Percentiles rank a stretch among this genome's conserved stretches.
Evolutionary conservation across 2,797 vertebrate genomes (phyloP).

Genomic region (Lagocephalus sceleratus): DNA sequence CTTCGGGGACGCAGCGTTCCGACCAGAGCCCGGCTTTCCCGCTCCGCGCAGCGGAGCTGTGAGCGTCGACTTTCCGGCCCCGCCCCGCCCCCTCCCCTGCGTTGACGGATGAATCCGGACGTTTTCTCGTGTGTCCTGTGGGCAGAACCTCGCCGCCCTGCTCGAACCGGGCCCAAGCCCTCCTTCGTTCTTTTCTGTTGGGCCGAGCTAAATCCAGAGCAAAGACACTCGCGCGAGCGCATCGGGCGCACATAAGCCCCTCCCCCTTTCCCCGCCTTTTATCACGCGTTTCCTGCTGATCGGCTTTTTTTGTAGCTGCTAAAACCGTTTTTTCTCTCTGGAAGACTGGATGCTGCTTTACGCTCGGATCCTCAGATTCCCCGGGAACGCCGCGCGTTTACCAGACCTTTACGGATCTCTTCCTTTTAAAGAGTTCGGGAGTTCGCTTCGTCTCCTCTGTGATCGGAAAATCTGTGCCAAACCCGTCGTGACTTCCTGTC

Average conservation of each 20-base stretch:
- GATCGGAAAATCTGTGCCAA: slow-evolving; percentile 35
- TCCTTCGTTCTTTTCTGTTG: slow-evolving; percentile 76
- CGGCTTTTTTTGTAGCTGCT: slow-evolving; percentile 3
- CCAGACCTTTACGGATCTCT: slow-evolving; percentile 41
- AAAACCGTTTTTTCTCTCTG: slow-evolving; percentile 20
- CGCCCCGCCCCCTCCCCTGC: slow-evolving; percentile 8
- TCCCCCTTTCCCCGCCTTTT: slow-evolving; percentile 1
- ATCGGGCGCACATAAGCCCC: slow-evolving; percentile 60
- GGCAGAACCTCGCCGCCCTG: slow-evolving; percentile 74
- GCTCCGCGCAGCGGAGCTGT: too few species aligned
- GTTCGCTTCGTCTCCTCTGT: neutral
- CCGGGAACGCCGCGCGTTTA: slow-evolving; percentile 38
- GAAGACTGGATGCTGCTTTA: slow-evolving; percentile 45
- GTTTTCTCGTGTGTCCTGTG: slow-evolving; percentile 78
- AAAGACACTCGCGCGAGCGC: slow-evolving; percentile 71
- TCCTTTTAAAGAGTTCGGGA: slow-evolving; percentile 11
- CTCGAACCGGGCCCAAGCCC: slow-evolving; percentile 75
- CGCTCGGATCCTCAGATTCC: slow-evolving; percentile 4
- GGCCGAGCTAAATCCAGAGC: slow-evolving; percentile 77
- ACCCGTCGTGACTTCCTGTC: slow-evolving; percentile 47
- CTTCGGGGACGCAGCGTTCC: slow-evolving; percentile 50
- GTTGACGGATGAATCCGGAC: slow-evolving; percentile 75
- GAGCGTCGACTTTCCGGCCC: too few species aligned
- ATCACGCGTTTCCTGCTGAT: neutral
- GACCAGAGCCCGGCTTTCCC: slow-evolving; percentile 7